Percentiles rank a stretch among this genome's conserved stretches.
Conservation (phyloP, 2,888 invertebrate genomes). For the Dyspetes luteomarginatus region DNA sequence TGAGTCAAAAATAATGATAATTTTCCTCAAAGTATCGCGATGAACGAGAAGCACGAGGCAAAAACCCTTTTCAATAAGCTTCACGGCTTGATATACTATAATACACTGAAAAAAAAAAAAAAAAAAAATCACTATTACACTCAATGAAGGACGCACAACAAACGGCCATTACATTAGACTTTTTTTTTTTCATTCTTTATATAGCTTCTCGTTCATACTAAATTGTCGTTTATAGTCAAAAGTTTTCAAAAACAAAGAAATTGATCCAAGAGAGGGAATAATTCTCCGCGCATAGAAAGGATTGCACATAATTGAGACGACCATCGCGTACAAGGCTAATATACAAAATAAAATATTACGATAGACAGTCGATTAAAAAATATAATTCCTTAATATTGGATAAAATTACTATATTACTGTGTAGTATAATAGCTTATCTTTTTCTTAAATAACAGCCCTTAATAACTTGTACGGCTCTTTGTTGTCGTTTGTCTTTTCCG, state of each 20-base stretch:
- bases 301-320: conserved; percentile 45
- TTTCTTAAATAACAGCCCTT: conserved; percentile 57
- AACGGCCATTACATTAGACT: no score
- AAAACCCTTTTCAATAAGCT: no score
- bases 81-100: no score
- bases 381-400: conserved; percentile 69
- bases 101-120: no score
- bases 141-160: no score
- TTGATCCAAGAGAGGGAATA: conserved; percentile 32
- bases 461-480: conserved; percentile 61
- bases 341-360: conserved; percentile 76
- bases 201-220: no score
- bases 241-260: conserved; percentile 14
- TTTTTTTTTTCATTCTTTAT: no score
- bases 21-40: not conserved
- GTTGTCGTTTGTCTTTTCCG: conserved; percentile 40
- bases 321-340: conserved; percentile 52
- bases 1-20: conserved; percentile 28
- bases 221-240: no score
- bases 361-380: conserved; percentile 75
- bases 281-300: conserved; percentile 21
- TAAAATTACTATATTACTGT: conserved; percentile 53
- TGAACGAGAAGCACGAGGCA: conserved; percentile 49
- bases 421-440: conserved; percentile 58
- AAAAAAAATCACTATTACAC: no score